phyloP scores from a whole-genome alignment of 1,140 invertebrate genomes.

The Drosophila kepulauana region DNA sequence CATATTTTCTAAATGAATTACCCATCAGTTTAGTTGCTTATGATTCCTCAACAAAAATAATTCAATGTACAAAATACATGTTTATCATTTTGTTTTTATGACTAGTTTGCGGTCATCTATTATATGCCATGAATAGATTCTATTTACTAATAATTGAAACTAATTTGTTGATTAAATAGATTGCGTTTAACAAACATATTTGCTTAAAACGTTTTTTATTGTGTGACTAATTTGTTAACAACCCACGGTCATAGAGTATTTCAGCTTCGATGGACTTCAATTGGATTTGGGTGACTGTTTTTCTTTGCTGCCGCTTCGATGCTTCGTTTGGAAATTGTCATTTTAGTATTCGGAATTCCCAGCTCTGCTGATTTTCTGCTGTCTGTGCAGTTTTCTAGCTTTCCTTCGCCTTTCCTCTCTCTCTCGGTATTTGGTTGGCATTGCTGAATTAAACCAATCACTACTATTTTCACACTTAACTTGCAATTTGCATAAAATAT shows the following conservation, averaged over 20 bases:
- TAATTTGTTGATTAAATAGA: no score
- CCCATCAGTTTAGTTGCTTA: no score
- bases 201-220: no score
- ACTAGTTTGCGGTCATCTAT: no score
- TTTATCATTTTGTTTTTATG: no score
- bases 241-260: slow-evolving; percentile 41
- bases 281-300: slow-evolving; percentile 49
- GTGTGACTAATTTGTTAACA: neutral
- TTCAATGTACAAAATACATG: no score
- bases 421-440: slow-evolving; percentile 71
- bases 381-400: slow-evolving; percentile 71
- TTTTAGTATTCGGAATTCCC: slow-evolving; percentile 76
- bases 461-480: slow-evolving; percentile 84
- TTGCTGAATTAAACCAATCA: slow-evolving; percentile 84
- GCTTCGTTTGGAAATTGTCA: slow-evolving; percentile 78
- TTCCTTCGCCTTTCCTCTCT: slow-evolving; percentile 22
- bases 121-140: no score
- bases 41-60: no score
- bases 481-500: slow-evolving; percentile 84
- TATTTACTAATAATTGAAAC: no score
- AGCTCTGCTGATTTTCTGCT: slow-evolving; percentile 78
- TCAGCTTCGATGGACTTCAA: neutral
- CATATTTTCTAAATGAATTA: no score
- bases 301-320: slow-evolving; percentile 59
- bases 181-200: no score